phyloP scores from a whole-genome alignment of 2,888 invertebrate species.

The Tachina fera region DNA sequence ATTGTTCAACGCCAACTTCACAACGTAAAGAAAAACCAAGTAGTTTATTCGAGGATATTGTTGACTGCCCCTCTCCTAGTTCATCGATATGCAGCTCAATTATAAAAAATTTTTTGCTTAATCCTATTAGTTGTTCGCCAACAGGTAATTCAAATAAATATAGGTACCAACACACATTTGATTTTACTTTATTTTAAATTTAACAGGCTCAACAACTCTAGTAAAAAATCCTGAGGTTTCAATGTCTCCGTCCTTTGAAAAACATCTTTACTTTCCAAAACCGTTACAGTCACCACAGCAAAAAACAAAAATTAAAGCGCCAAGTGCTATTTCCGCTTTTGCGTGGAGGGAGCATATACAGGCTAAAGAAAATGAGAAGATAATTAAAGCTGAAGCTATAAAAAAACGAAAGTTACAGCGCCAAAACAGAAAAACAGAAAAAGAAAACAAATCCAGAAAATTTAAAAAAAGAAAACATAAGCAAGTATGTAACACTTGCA shows the following conservation, averaged over 20 bases:
- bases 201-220: not conserved
- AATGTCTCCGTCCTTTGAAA: too few species aligned
- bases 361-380: constrained; percentile 13
- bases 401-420: too few species aligned
- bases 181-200: constrained; percentile 13
- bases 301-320: not conserved
- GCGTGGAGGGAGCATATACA: constrained; percentile 44
- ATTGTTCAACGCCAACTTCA: constrained; percentile 21
- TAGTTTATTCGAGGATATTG: constrained; percentile 8
- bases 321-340: constrained; percentile 41
- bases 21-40: constrained; percentile 9
- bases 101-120: too few species aligned
- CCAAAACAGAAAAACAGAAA: too few species aligned
- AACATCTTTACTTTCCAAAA: too few species aligned
- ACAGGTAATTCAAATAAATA: constrained; percentile 1
- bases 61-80: constrained; percentile 17
- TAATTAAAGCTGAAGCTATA: constrained; percentile 9
- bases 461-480: too few species aligned
- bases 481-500: not conserved
- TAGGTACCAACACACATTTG: constrained; percentile 1
- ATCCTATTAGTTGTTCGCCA: constrained; percentile 3
- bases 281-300: too few species aligned
- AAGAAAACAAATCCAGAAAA: too few species aligned
- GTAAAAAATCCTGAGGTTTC: too few species aligned
- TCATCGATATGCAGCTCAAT: not conserved